Evolutionary conservation across 2,888 invertebrate genomes (phyloP), one percentile per base, ranked within the genome.

Genomic region (Flabesymbios commensalis): DNA sequence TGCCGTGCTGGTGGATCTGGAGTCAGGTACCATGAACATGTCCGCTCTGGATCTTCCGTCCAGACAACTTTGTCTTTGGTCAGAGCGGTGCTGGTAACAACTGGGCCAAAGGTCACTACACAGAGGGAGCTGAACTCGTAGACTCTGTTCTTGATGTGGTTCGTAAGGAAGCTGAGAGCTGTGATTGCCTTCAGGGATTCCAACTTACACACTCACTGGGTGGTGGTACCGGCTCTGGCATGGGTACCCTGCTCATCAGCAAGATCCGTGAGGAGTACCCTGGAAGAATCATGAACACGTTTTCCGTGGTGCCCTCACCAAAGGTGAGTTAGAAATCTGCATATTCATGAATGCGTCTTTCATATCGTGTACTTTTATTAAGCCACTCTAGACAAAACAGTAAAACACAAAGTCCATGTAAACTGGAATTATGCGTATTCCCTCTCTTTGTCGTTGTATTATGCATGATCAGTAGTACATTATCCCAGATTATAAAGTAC

Each of bases 191-290:
- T 19, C 86, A 86, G 77, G 93, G 93, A 0, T 81, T 81, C 67
- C 80, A 80, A 65, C 60, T 80, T 57, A 77, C 79, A 32, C 81
- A 81, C 58, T 93, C 93, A 0, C 86, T 93, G 19, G 92, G 93
- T 1, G 93, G 93, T 5, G 93, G 93, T 19, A 93, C 93, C 0
- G 93, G 93, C 0, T 70, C 92, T 0, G 93, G 93, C 0, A 88
- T 93, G 90, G 93, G 93, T 4, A 93, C 93, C 0, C 83, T 93
- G 2, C 88, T 96, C 71, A 96, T 96, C 79, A 94, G 93, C 72
- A 96, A 96, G 86, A 95, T 96, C 84, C 89, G 95, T 75, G 96
- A 96, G 85, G 96, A 96, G 86, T 96, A 95, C 83, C 96, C 96
- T 73, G 96, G 96, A 86, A 90, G 96, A 86, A 96, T 96, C 76